Evolutionary conservation across 1,140 invertebrate genomes (phyloP).

Genomic region (Drosophila kikkawai): DNA sequence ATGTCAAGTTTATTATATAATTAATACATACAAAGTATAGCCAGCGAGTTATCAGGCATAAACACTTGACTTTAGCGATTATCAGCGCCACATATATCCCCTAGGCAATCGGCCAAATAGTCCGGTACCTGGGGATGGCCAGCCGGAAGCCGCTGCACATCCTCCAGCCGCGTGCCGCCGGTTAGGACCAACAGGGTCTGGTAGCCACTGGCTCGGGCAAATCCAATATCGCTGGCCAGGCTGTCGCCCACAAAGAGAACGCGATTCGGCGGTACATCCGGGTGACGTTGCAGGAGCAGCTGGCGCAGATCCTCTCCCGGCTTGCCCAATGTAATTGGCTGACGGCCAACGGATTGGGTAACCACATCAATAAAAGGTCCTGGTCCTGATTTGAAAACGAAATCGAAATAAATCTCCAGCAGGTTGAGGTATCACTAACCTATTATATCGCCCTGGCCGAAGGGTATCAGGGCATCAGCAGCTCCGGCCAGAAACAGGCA

Average conservation of each 20-base stretch:
- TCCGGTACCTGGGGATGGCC: conserved; percentile 70
- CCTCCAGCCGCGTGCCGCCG: conserved; percentile 80
- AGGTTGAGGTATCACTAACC: conserved; percentile 16
- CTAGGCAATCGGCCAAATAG: conserved; percentile 82
- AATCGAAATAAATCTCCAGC: neutral
- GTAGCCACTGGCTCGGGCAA: conserved; percentile 86
- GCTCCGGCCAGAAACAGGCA: conserved; percentile 86
- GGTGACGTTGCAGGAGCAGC: conserved; percentile 80
- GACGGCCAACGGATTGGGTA: conserved; percentile 81
- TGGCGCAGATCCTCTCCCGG: conserved; percentile 86
- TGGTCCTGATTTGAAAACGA: conserved; percentile 76
- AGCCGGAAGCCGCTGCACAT: conserved; percentile 38
- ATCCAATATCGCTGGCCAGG: conserved; percentile 86
- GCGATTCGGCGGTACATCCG: conserved; percentile 85
- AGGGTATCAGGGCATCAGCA: conserved; percentile 85
- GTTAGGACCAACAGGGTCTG: conserved; percentile 86
- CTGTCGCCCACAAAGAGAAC: conserved; percentile 88
- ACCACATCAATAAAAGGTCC: conserved; percentile 86
- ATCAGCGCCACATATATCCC: conserved; percentile 47
- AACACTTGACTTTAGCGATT: neutral
- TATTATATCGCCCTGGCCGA: conserved; percentile 77
- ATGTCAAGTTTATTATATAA: neutral
- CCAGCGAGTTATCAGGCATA: neutral
- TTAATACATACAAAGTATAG: neutral
- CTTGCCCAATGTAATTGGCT: conserved; percentile 86